These are phyloP conservation scores for Philaethria dido DNA, from an alignment of 2,888 invertebrate species.

Conservation along the genomic window DNA sequence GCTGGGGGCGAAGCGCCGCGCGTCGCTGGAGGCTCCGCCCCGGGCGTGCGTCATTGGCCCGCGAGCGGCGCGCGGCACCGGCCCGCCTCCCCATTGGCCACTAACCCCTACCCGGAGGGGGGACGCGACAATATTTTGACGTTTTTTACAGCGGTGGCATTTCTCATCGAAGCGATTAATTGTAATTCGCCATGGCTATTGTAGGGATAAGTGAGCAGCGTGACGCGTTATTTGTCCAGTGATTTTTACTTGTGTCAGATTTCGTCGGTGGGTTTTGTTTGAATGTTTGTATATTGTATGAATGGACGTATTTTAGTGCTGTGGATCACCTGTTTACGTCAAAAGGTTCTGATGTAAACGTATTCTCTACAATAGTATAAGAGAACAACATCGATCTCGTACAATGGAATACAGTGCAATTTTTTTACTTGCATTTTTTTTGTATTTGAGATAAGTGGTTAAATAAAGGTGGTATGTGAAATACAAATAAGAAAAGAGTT, in stretches of 20 bases:
- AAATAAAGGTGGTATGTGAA: conserved; percentile 31
- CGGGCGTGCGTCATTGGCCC: conserved; percentile 74
- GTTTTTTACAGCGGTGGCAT: conserved; percentile 80
- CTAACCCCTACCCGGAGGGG: conserved; percentile 65
- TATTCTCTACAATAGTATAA: neutral
- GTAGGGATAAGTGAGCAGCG: conserved; percentile 81
- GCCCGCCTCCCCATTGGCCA: conserved; percentile 73
- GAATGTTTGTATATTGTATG: conserved; percentile 54
- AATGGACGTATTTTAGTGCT: conserved; percentile 27
- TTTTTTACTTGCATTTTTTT: conserved; percentile 24
- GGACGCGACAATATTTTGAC: conserved; percentile 77
- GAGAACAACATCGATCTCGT: conserved; percentile 6
- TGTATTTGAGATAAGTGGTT: conserved; percentile 33
- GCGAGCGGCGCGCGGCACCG: conserved; percentile 67
- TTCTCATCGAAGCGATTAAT: conserved; percentile 79
- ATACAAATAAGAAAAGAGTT: conserved; percentile 28
- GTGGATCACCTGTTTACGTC: conserved; percentile 38
- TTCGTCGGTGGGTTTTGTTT: conserved; percentile 27
- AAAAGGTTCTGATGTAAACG: conserved; percentile 26
- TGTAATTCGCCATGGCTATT: conserved; percentile 81
- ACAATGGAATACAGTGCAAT: conserved; percentile 25
- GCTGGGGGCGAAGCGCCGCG: conserved; percentile 81
- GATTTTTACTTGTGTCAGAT: conserved; percentile 41
- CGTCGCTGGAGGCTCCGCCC: conserved; percentile 80
- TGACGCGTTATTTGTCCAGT: conserved; percentile 42